These are phyloP conservation scores for Zosterops japonicus DNA, from an alignment of 2,113 vertebrate genomes.

Conservation along the genomic window DNA sequence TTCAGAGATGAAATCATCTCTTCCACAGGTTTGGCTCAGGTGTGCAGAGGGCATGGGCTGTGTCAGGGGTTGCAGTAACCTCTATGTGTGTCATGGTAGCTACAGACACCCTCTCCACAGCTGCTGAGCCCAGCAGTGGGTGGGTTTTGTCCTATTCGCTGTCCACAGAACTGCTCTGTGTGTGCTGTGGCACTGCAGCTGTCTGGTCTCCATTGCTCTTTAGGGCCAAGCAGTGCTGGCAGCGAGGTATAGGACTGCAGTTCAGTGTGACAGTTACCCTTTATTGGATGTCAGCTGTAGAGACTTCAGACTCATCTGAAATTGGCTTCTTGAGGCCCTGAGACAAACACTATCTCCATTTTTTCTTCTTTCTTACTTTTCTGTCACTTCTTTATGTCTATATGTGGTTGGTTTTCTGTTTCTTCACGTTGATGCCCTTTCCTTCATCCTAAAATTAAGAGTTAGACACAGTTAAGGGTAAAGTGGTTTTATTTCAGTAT, in stretches of 20 bases:
- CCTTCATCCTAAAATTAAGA: neutral
- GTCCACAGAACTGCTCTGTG: neutral
- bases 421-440: neutral
- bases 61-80: neutral
- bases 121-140: neutral
- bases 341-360: neutral
- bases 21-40: neutral
- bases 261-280: neutral
- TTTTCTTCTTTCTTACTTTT: neutral
- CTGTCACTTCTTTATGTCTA: neutral
- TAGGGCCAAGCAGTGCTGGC: neutral
- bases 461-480: accelerated
- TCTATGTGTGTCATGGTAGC: accelerated
- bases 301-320: neutral
- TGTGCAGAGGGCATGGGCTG: neutral
- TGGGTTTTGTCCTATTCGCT: neutral
- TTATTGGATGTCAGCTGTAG: neutral
- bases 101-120: accelerated
- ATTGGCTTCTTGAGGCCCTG: neutral
- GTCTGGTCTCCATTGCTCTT: neutral
- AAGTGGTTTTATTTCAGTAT: neutral
- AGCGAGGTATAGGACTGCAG: neutral
- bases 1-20: too few species aligned
- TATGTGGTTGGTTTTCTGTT: neutral
- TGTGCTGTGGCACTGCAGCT: neutral